phyloP scores from a whole-genome alignment of 2,113 vertebrate species.

The Triplophysa dalaica region DNA sequence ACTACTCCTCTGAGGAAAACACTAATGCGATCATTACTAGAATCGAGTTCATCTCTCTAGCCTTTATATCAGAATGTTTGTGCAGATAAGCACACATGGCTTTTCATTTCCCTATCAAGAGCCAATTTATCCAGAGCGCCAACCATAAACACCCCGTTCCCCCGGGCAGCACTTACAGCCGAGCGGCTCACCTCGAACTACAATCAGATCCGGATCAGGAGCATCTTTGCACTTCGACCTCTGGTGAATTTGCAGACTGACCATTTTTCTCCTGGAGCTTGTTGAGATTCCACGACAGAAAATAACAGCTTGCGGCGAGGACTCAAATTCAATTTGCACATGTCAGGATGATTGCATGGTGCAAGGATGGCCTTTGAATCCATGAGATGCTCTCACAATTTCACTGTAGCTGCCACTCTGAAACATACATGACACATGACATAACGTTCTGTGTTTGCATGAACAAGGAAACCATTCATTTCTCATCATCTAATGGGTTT shows the following conservation, averaged over 20 bases:
- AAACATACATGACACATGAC: neutral
- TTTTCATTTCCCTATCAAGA: neutral
- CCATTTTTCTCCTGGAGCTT: neutral
- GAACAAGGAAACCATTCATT: neutral
- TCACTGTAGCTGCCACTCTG: too few relatives aligned
- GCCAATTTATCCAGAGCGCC: conserved; percentile 1
- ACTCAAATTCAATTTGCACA: conserved; percentile 47
- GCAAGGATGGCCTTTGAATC: neutral
- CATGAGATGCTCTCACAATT: neutral
- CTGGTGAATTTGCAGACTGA: neutral
- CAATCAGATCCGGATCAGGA: neutral
- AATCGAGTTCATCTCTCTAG: conserved; percentile 7
- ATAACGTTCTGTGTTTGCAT: neutral
- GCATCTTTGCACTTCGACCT: neutral
- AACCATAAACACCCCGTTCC: neutral
- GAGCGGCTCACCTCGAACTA: conserved; percentile 15
- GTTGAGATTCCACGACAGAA: conserved; percentile 25
- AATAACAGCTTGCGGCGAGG: conserved; percentile 13
- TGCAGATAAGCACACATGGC: conserved; percentile 9
- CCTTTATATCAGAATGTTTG: conserved; percentile 26
- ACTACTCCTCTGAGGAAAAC: neutral
- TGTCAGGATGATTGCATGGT: conserved; percentile 51
- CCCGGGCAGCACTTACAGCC: neutral
- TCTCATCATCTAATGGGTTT: neutral
- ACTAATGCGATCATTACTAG: conserved; percentile 28